phyloP scores from a whole-genome alignment of 2,797 vertebrate species.

The Serranus cabrilla region DNA sequence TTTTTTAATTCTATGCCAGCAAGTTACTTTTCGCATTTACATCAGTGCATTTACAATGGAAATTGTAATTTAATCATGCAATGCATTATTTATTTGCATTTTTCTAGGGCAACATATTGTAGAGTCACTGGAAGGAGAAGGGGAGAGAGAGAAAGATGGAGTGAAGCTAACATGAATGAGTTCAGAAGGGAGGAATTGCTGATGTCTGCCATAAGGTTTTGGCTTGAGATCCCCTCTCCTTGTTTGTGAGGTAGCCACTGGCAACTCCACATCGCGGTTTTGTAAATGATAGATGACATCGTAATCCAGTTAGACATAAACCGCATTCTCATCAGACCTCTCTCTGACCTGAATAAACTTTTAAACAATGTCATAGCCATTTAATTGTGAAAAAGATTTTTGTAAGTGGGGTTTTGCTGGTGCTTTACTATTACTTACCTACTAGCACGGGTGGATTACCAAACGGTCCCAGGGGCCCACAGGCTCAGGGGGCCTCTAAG shows the following conservation, averaged over 20 bases:
- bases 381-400: conserved; percentile 18
- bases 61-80: conserved; percentile 74
- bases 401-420: background rate
- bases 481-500: too few species aligned
- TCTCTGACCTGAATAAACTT: conserved; percentile 54
- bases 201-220: conserved; percentile 60
- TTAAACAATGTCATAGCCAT: conserved; percentile 21
- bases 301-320: conserved; percentile 69
- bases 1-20: conserved; percentile 64
- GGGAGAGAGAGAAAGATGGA: conserved; percentile 43
- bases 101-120: conserved; percentile 71
- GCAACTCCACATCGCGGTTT: conserved; percentile 52
- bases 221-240: conserved; percentile 25
- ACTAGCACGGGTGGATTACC: background rate
- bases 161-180: conserved; percentile 32
- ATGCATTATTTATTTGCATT: conserved; percentile 74
- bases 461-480: too few species aligned
- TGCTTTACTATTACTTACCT: background rate
- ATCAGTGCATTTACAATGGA: conserved; percentile 71
- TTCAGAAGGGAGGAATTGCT: conserved; percentile 47
- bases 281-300: conserved; percentile 67
- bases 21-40: conserved; percentile 67
- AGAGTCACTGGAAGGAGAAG: conserved; percentile 45
- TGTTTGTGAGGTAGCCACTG: conserved; percentile 66
- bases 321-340: conserved; percentile 49